Percentiles rank a stretch among this genome's conserved stretches.
These are phyloP conservation scores for Chanos chanos DNA, from an alignment of 2,797 vertebrate species.

Conservation along the genomic window DNA sequence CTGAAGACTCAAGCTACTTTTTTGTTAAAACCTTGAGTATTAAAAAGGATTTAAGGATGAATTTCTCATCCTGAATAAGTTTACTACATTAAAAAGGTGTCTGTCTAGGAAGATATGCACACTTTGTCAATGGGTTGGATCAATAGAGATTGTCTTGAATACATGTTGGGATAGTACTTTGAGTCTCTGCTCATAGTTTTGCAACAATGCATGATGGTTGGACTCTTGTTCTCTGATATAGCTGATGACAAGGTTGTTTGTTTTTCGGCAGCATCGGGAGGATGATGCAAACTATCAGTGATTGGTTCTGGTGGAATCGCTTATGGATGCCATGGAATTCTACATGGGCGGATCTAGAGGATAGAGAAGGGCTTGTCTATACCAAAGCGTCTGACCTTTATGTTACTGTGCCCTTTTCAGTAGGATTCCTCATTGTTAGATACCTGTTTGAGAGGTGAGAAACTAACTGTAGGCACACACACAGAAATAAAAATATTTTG, in stretches of 20 bases:
- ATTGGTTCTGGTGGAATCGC: conserved; percentile 93
- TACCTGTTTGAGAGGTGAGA: conserved; percentile 86
- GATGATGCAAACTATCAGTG: conserved; percentile 73
- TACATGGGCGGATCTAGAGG: conserved; percentile 85
- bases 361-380: conserved; percentile 79
- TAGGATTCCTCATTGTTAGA: conserved; percentile 76
- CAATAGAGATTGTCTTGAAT: no score
- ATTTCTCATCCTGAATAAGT: no score
- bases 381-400: conserved; percentile 84
- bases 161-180: no score
- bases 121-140: no score
- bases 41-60: no score
- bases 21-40: no score
- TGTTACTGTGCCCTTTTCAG: conserved; percentile 74
- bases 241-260: neutral
- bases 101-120: no score
- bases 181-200: neutral
- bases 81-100: no score
- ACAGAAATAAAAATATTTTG: no score
- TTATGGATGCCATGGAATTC: conserved; percentile 89
- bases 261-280: no score
- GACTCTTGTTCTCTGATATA: neutral
- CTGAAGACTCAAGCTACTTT: no score
- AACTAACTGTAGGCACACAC: no score
- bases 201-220: neutral